These are phyloP conservation scores for Graptemys geographica DNA, from an alignment of 2,797 vertebrate species.

Conservation along the genomic window DNA sequence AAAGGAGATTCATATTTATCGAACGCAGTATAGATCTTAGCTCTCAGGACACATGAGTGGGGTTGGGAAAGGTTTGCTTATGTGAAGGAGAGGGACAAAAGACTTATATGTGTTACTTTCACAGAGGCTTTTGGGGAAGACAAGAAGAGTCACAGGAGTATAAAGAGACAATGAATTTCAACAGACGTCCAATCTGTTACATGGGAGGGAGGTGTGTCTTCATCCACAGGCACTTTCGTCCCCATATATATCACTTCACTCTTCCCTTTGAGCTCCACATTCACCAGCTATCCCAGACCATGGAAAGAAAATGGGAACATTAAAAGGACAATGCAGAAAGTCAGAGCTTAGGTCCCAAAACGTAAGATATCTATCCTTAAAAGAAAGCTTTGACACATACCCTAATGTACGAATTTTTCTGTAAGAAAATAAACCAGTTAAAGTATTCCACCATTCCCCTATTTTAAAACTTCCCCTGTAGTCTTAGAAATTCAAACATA, in stretches of 20 bases:
- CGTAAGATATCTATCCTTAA: neutral
- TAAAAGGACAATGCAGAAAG: rapidly evolving
- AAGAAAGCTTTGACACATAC: neutral
- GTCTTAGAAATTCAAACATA: slow-evolving; percentile 20
- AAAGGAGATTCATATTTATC: neutral
- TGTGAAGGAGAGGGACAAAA: neutral
- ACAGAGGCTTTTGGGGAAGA: neutral
- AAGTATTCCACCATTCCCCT: neutral
- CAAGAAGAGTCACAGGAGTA: neutral
- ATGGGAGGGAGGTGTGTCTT: neutral
- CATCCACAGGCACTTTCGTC: neutral
- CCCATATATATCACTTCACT: neutral
- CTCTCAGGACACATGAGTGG: neutral
- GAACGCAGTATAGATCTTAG: neutral
- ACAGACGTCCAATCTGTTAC: neutral
- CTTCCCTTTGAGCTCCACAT: neutral
- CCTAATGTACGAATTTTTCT: neutral
- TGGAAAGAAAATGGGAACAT: neutral
- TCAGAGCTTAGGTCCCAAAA: neutral
- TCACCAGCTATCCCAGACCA: neutral
- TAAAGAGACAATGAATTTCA: neutral
- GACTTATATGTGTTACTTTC: neutral
- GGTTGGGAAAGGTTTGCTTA: neutral
- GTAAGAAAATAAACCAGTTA: neutral
- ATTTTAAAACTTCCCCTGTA: neutral